A percentile compares a stretch with the other conserved stretches of the same genome.
Evolutionary conservation across 2,797 vertebrate genomes (phyloP).

Genomic region (Catostomus latipinnis): DNA sequence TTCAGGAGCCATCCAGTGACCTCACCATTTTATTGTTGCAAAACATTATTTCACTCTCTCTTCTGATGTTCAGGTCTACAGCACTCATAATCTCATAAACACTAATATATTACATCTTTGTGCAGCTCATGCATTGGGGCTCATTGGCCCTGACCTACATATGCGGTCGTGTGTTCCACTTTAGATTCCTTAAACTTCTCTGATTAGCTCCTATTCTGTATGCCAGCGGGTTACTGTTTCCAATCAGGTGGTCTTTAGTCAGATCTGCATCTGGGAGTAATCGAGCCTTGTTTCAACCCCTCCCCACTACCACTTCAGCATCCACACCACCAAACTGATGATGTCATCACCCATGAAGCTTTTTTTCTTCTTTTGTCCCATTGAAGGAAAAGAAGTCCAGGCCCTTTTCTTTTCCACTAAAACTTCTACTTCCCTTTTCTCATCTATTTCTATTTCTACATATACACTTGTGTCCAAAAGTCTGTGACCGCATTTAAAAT

Average conservation of each 20-base stretch:
- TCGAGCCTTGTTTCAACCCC: slow-evolving; percentile 59
- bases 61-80: slow-evolving; percentile 10
- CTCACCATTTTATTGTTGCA: slow-evolving; percentile 34
- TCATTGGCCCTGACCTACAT: slow-evolving; percentile 37
- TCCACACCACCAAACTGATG: slow-evolving; percentile 37
- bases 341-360: slow-evolving; percentile 52
- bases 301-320: slow-evolving; percentile 48
- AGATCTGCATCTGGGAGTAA: slow-evolving; percentile 61
- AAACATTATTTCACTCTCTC: slow-evolving; percentile 34
- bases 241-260: slow-evolving; percentile 65
- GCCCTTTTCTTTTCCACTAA: neutral
- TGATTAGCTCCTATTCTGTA: slow-evolving; percentile 56
- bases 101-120: slow-evolving; percentile 34
- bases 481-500: too few species aligned
- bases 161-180: slow-evolving; percentile 37
- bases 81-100: slow-evolving; percentile 7
- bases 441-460: neutral
- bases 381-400: slow-evolving; percentile 25
- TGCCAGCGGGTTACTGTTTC: slow-evolving; percentile 60
- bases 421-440: neutral
- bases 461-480: neutral
- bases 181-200: slow-evolving; percentile 43
- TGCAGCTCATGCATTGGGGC: slow-evolving; percentile 27
- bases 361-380: slow-evolving; percentile 24
- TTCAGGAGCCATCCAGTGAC: slow-evolving; percentile 8